A percentile compares a stretch with the other conserved stretches of the same genome.
Conservation (phyloP, 1,140 invertebrate genomes). For the Aphis gossypii region DNA sequence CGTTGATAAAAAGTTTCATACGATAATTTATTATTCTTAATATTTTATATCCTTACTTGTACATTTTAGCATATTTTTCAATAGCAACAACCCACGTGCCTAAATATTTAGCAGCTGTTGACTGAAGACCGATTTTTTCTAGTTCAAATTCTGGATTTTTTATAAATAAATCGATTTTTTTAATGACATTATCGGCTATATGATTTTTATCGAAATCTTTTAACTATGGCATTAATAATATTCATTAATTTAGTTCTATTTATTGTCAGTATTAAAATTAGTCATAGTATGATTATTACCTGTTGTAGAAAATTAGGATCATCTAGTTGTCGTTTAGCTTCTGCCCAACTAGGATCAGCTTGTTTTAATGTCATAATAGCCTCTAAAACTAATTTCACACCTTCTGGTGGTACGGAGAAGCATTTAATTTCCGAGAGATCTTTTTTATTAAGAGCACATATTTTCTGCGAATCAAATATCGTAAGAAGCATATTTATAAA, state of each 20-base stretch:
- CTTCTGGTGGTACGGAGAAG: slow-evolving; percentile 80
- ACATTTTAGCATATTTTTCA: slow-evolving; percentile 86
- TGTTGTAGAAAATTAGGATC: slow-evolving; percentile 77
- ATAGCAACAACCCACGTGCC: slow-evolving; percentile 91
- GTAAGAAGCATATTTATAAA: not conserved
- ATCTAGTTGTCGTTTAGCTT: slow-evolving; percentile 83
- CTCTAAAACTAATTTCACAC: slow-evolving; percentile 89
- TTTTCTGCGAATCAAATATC: slow-evolving; percentile 66
- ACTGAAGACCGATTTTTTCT: slow-evolving; percentile 80
- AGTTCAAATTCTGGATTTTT: slow-evolving; percentile 84
- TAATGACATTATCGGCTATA: not conserved
- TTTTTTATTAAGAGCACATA: slow-evolving; percentile 85
- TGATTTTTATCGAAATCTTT: slow-evolving; percentile 9
- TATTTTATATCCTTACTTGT: slow-evolving; percentile 68
- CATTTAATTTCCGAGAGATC: slow-evolving; percentile 88
- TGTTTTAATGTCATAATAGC: slow-evolving; percentile 86
- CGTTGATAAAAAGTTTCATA: too few relatives aligned
- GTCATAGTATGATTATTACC: slow-evolving; percentile 60
- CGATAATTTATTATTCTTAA: not conserved
- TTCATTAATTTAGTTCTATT: not conserved
- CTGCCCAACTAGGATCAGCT: slow-evolving; percentile 81
- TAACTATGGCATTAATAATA: not conserved
- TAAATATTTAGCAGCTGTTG: slow-evolving; percentile 82
- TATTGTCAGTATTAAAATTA: not conserved
- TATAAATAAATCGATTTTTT: slow-evolving; percentile 71